Conservation (phyloP, 2,888 invertebrate species). For the Catotricha subobsoleta region DNA sequence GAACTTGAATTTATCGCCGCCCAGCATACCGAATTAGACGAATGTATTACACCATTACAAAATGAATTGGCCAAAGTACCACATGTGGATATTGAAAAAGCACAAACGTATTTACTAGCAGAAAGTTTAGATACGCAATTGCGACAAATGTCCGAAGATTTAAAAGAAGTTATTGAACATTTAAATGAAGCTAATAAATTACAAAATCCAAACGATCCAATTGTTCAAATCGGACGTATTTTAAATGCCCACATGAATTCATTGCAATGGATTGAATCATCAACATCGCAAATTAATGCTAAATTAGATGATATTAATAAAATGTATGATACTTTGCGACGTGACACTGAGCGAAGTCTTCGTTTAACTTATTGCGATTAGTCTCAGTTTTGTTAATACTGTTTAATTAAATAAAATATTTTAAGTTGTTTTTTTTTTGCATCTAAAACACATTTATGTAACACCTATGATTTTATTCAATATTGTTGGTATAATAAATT, state of each 20-base stretch:
- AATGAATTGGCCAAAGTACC: slow-evolving; percentile 50
- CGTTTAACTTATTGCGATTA: slow-evolving; percentile 39
- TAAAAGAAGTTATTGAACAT: slow-evolving; percentile 89
- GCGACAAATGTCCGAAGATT: slow-evolving; percentile 84
- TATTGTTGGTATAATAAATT: too few species aligned
- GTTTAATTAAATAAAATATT: background rate
- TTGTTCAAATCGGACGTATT: slow-evolving; percentile 82
- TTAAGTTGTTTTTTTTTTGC: background rate
- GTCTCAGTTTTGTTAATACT: slow-evolving; percentile 17
- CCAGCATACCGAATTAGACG: slow-evolving; percentile 84
- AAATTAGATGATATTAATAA: slow-evolving; percentile 68
- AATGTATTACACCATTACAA: slow-evolving; percentile 69
- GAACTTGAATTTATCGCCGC: slow-evolving; percentile 85
- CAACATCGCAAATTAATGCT: slow-evolving; percentile 55
- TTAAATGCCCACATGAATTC: slow-evolving; percentile 93
- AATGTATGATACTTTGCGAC: slow-evolving; percentile 55
- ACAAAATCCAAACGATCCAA: slow-evolving; percentile 71
- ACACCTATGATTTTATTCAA: too few species aligned
- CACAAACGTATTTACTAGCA: slow-evolving; percentile 77
- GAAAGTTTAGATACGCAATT: slow-evolving; percentile 83
- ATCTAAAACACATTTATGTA: background rate
- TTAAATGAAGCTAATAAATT: slow-evolving; percentile 74
- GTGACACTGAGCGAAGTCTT: slow-evolving; percentile 55
- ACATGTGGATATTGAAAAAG: slow-evolving; percentile 70
- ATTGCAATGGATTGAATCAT: slow-evolving; percentile 83